These are phyloP conservation scores for Arvicanthis niloticus DNA, from an alignment of 2,113 vertebrate genomes.

Conservation along the genomic window DNA sequence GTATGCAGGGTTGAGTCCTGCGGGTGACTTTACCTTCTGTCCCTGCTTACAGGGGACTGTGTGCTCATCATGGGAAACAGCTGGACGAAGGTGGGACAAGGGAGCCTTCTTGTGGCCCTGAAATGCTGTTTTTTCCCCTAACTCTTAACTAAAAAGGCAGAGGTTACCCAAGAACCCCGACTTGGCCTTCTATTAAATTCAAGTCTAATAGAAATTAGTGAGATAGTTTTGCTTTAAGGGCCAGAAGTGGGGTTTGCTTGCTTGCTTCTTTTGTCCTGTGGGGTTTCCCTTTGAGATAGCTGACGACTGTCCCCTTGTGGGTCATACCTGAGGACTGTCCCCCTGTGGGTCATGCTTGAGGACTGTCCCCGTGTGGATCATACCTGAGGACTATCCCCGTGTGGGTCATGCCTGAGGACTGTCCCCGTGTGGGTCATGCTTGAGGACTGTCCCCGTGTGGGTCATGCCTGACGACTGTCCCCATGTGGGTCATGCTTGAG, in stretches of 20 bases:
- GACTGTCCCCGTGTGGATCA: too few relatives aligned
- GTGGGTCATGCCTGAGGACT: too few relatives aligned
- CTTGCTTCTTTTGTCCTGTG: not conserved
- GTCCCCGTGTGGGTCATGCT: too few relatives aligned
- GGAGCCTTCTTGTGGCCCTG: not conserved
- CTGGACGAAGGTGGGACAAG: not conserved
- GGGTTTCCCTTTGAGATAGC: not conserved
- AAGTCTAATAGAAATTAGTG: not conserved
- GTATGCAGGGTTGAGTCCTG: not conserved
- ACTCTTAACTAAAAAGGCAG: not conserved
- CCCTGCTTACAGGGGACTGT: not conserved
- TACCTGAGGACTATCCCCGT: too few relatives aligned
- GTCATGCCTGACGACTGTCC: too few relatives aligned
- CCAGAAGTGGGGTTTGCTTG: not conserved
- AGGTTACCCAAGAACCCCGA: not conserved
- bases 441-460: too few relatives aligned
- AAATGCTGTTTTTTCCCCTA: conserved; percentile 12
- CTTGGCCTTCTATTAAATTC: not conserved
- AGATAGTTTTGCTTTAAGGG: not conserved
- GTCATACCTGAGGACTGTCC: not conserved
- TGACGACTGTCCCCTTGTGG: not conserved
- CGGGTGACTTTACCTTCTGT: not conserved
- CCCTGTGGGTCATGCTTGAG: too few relatives aligned
- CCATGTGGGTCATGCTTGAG: too few relatives aligned
- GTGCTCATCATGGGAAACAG: not conserved